Percentiles rank a stretch among this genome's conserved stretches.
Conservation (phyloP, 2,797 vertebrate species). For the Lacerta bilineata region DNA sequence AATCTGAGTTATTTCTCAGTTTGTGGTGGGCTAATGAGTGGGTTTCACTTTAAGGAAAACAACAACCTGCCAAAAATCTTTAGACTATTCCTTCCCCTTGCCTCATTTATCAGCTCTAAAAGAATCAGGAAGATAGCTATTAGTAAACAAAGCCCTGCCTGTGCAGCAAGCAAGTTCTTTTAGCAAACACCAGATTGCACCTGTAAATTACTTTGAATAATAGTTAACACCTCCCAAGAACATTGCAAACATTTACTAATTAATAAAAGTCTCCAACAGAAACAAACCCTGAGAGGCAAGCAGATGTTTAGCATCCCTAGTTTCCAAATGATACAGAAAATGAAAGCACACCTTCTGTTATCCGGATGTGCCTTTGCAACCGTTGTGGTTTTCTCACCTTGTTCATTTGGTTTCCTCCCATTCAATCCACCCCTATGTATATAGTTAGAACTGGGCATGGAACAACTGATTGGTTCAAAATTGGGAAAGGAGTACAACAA, state of each 20-base stretch:
- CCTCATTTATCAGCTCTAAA: conserved; percentile 65
- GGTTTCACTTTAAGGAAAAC: neutral
- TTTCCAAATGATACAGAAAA: conserved; percentile 42
- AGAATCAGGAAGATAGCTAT: conserved; percentile 53
- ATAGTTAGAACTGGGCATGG: neutral
- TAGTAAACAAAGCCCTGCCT: conserved; percentile 47
- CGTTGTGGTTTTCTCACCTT: neutral
- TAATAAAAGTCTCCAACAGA: conserved; percentile 61
- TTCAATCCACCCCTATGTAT: neutral
- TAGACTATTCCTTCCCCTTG: neutral
- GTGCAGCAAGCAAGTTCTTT: conserved; percentile 56
- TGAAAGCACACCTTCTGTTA: neutral
- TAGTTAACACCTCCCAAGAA: conserved; percentile 50
- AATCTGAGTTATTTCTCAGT: neutral
- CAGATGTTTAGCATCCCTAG: conserved; percentile 44
- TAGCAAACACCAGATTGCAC: conserved; percentile 67
- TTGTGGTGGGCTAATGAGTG: neutral
- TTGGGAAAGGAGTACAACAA: too few species aligned
- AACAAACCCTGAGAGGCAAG: conserved; percentile 39
- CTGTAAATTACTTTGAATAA: conserved; percentile 63
- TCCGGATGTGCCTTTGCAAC: neutral
- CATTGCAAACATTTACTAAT: conserved; percentile 64
- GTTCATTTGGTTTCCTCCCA: neutral
- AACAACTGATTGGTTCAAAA: too few species aligned
- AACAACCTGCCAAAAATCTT: conserved; percentile 24